These are phyloP conservation scores for Tympanuchus pallidicinctus DNA, from an alignment of 2,113 vertebrate species.

Conservation along the genomic window DNA sequence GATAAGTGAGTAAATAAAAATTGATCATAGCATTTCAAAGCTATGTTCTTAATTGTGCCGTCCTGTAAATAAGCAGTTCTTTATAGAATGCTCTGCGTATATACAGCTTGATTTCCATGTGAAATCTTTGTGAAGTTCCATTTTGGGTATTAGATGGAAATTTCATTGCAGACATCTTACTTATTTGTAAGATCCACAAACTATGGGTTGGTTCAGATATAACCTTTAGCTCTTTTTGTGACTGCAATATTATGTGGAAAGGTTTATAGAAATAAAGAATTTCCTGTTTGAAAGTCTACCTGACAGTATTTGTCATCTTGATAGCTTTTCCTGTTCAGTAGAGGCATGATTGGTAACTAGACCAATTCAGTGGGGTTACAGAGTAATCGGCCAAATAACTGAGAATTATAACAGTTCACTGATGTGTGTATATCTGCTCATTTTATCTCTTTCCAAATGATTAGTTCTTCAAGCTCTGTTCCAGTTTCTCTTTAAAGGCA, in stretches of 20 bases:
- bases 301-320: not conserved
- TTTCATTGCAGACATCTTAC: not conserved
- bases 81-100: not conserved
- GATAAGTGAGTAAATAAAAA: not conserved
- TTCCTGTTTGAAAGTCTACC: not conserved
- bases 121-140: not conserved
- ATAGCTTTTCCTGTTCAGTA: not conserved
- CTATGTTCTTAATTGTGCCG: not conserved
- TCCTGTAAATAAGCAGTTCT: not conserved
- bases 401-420: not conserved
- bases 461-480: not conserved
- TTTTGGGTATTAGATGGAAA: not conserved
- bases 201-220: not conserved
- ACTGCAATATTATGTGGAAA: not conserved
- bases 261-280: not conserved
- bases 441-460: not conserved
- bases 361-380: not conserved
- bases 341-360: not conserved
- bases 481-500: not conserved
- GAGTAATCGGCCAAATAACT: not conserved
- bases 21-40: not conserved
- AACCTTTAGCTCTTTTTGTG: not conserved
- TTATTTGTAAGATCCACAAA: not conserved
- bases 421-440: not conserved
- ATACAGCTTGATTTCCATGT: not conserved